Conservation (phyloP, 2,113 vertebrate genomes). For the Sminthopsis crassicaudata region DNA sequence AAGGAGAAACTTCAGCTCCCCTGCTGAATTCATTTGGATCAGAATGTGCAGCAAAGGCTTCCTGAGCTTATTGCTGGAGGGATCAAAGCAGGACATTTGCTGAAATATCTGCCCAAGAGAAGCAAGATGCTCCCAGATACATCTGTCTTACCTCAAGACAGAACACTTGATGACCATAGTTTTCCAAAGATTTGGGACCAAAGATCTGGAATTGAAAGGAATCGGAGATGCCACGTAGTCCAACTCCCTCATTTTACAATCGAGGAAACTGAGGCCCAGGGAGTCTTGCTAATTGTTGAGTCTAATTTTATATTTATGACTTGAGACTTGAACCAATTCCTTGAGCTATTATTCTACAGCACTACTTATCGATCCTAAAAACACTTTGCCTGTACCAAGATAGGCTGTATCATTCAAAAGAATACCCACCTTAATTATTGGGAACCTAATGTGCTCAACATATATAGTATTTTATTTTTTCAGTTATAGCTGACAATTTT, state of each 20-base stretch:
- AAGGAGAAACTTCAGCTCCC: neutral
- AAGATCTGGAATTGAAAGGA: neutral
- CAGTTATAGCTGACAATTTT: too few relatives aligned
- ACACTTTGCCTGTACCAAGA: neutral
- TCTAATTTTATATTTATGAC: neutral
- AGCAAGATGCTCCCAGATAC: neutral
- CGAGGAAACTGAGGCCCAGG: neutral
- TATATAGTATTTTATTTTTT: too few relatives aligned
- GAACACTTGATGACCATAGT: neutral
- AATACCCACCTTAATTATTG: neutral
- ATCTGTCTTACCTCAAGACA: neutral
- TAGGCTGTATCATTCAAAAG: neutral
- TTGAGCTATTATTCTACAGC: neutral
- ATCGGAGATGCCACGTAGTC: neutral
- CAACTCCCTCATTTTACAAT: neutral
- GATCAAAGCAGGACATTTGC: neutral
- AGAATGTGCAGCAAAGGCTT: neutral
- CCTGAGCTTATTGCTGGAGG: neutral
- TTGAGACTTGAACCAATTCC: neutral
- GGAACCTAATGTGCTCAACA: neutral
- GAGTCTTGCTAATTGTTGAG: neutral
- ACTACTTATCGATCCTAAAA: neutral
- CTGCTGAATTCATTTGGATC: neutral
- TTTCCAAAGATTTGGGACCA: neutral
- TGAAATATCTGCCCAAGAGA: neutral